phyloP scores from a whole-genome alignment of 1,140 invertebrate genomes.

The Diachasma alloeum region DNA sequence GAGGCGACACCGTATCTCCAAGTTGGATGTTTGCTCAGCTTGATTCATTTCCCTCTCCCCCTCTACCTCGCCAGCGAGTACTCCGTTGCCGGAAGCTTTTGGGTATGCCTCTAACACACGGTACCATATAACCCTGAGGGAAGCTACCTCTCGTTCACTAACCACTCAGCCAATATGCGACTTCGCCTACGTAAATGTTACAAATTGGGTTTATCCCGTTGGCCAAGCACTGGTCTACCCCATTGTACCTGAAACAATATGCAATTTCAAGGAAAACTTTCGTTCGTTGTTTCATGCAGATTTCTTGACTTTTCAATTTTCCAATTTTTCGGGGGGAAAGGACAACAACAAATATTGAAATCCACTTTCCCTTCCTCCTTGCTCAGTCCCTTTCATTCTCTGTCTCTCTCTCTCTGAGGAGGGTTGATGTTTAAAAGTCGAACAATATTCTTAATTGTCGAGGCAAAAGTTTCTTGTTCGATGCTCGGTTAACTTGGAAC shows the following conservation, averaged over 20 bases:
- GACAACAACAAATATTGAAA: slow-evolving; percentile 4
- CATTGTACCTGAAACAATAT: slow-evolving; percentile 11
- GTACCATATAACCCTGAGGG: not conserved
- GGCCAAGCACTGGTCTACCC: not conserved
- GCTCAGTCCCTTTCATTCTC: not conserved
- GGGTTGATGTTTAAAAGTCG: slow-evolving; percentile 31
- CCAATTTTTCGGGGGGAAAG: not conserved
- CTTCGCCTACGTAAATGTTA: slow-evolving; percentile 13
- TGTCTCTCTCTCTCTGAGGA: too few relatives aligned
- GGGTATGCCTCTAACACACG: slow-evolving; percentile 7
- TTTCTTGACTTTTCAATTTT: not conserved
- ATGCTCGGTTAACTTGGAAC: not conserved
- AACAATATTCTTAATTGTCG: slow-evolving; percentile 43
- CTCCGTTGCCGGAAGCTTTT: slow-evolving; percentile 26
- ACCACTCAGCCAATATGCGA: slow-evolving; percentile 11
- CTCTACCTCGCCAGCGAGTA: slow-evolving; percentile 26
- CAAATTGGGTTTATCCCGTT: slow-evolving; percentile 11
- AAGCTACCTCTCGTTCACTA: slow-evolving; percentile 14
- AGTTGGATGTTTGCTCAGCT: slow-evolving; percentile 65
- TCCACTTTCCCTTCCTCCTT: not conserved
- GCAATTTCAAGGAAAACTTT: not conserved
- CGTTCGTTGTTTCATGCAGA: not conserved
- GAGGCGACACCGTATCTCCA: slow-evolving; percentile 56
- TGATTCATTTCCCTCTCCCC: slow-evolving; percentile 58
- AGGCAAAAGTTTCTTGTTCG: slow-evolving; percentile 31